phyloP scores from a whole-genome alignment of 2,888 invertebrate species.

The Ypsolopha scabrella region DNA sequence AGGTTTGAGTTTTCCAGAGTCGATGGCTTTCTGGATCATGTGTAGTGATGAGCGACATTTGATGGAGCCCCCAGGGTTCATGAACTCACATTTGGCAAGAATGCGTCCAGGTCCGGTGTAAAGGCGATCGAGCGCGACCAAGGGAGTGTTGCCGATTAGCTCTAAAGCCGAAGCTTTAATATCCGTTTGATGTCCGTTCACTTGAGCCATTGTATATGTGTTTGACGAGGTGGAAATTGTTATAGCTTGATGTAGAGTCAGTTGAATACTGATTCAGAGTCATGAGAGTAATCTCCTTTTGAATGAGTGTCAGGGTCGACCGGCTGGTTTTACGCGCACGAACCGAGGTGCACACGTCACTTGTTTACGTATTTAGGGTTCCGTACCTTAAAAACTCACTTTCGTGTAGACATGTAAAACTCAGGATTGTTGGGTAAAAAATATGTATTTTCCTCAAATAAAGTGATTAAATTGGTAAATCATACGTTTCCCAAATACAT shows the following conservation, averaged over 20 bases:
- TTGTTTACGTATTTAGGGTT: too few relatives aligned
- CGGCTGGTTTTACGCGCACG: constrained; percentile 4
- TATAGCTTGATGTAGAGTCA: neutral
- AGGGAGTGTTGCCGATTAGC: constrained; percentile 55
- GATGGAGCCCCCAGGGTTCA: constrained; percentile 59
- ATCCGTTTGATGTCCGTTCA: constrained; percentile 31
- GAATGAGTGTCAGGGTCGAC: too few relatives aligned
- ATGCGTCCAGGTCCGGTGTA: constrained; percentile 52
- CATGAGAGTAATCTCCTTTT: neutral
- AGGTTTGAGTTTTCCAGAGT: constrained; percentile 38
- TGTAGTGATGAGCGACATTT: constrained; percentile 53
- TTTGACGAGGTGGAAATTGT: neutral
- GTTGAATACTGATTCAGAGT: neutral
- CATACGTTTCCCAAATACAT: too few relatives aligned
- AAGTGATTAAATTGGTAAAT: too few relatives aligned
- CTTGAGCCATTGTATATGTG: neutral
- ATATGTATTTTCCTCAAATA: too few relatives aligned
- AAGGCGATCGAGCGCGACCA: constrained; percentile 54
- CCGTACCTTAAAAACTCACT: too few relatives aligned
- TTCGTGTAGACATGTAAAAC: too few relatives aligned
- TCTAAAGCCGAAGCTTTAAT: constrained; percentile 55
- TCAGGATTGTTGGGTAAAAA: too few relatives aligned
- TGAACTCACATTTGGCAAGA: constrained; percentile 59
- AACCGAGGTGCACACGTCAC: too few relatives aligned
- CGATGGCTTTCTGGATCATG: constrained; percentile 43